phyloP scores from a whole-genome alignment of 2,888 invertebrate species.

The Priapulus caudatus region DNA sequence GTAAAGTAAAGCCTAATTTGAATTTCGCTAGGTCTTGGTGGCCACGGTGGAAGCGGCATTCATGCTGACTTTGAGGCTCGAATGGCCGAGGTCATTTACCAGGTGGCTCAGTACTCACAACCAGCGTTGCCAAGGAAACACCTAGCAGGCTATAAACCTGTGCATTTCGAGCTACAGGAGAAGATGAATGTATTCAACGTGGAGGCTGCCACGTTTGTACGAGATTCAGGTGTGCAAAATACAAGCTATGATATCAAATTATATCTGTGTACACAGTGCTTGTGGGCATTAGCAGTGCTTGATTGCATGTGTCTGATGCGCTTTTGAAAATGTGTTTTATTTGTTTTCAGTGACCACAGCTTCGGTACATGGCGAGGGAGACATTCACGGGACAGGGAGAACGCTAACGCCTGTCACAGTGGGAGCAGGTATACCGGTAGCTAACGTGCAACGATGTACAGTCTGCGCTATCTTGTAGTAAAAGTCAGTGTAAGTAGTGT shows the following conservation, averaged over 20 bases:
- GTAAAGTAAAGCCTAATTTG: too few species aligned
- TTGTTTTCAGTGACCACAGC: not conserved
- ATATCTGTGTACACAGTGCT: too few species aligned
- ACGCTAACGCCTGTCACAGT: not conserved
- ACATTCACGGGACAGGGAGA: not conserved
- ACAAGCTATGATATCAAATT: too few species aligned
- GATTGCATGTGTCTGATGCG: too few species aligned
- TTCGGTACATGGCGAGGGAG: too few species aligned
- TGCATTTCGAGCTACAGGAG: too few species aligned
- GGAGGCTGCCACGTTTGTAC: too few species aligned
- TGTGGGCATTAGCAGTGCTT: too few species aligned
- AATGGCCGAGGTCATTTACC: constrained; percentile 34
- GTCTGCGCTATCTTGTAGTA: not conserved
- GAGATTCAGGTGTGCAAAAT: too few species aligned
- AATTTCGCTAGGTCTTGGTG: constrained; percentile 36
- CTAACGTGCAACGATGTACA: constrained; percentile 1
- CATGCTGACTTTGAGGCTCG: constrained; percentile 35
- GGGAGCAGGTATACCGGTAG: not conserved
- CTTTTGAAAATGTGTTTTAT: too few species aligned
- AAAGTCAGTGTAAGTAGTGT: too few species aligned
- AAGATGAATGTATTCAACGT: too few species aligned
- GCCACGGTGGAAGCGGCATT: constrained; percentile 38
- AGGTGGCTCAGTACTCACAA: constrained; percentile 25
- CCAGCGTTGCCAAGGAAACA: not conserved
- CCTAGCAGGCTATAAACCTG: not conserved